Conservation (phyloP, 2,797 vertebrate genomes). For the Hoplostethus mediterraneus region DNA sequence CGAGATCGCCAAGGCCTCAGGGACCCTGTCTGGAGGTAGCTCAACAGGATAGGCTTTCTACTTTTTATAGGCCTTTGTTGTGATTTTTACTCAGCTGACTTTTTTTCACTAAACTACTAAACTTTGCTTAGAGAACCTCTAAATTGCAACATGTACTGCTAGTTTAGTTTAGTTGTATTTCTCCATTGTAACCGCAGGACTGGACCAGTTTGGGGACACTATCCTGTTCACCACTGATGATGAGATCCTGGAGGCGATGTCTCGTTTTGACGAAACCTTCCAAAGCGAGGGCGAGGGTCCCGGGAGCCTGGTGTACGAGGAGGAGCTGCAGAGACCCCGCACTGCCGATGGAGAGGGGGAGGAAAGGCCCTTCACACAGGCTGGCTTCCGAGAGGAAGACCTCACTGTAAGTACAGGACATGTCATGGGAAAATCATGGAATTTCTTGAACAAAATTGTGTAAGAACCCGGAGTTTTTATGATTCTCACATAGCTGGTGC, state of each 20-base stretch:
- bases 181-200: conserved; percentile 74
- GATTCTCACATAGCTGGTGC: background rate
- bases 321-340: conserved; percentile 90
- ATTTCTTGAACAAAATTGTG: background rate
- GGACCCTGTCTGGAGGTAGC: conserved; percentile 93
- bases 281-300: conserved; percentile 78
- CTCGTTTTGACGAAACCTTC: conserved; percentile 89
- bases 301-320: conserved; percentile 78
- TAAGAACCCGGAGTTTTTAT: background rate
- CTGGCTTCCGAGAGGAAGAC: conserved; percentile 84
- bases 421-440: no score
- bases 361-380: conserved; percentile 93
- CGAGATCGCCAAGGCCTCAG: conserved; percentile 97
- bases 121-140: no score
- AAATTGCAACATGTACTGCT: background rate
- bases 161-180: background rate
- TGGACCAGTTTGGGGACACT: conserved; percentile 97
- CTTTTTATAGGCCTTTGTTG: background rate
- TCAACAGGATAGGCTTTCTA: background rate
- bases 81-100: background rate
- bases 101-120: background rate
- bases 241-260: conserved; percentile 95
- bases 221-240: conserved; percentile 97
- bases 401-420: conserved; percentile 62
- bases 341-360: conserved; percentile 92